These are phyloP conservation scores for Chelonia mydas DNA, from an alignment of 2,797 vertebrate genomes.

Conservation along the genomic window DNA sequence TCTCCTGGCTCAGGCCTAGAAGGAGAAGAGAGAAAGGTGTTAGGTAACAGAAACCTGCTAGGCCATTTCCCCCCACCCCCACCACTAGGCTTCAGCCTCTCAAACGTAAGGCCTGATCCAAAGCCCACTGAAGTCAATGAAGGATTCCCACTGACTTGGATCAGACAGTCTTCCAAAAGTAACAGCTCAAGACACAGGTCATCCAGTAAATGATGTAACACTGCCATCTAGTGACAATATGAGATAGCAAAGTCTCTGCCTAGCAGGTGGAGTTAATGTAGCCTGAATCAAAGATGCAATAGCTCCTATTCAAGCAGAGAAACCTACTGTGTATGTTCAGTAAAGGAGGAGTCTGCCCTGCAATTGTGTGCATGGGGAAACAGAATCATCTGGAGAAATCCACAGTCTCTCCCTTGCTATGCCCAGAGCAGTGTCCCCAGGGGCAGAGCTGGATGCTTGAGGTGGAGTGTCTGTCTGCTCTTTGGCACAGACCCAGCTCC, in stretches of 20 bases:
- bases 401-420: background rate
- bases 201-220: slow-evolving; percentile 43
- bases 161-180: background rate
- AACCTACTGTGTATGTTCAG: background rate
- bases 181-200: background rate
- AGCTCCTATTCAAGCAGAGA: rapidly evolving
- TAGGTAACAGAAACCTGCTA: background rate
- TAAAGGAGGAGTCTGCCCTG: background rate
- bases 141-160: rapidly evolving
- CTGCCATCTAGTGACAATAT: slow-evolving; percentile 61
- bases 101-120: background rate
- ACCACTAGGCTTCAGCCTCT: background rate
- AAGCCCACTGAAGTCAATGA: background rate
- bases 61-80: background rate
- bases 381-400: background rate
- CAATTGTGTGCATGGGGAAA: background rate
- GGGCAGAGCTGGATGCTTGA: background rate
- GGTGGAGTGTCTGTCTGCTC: background rate
- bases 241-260: too few relatives aligned
- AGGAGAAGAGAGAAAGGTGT: background rate
- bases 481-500: background rate
- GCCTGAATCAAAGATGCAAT: background rate
- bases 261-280: background rate
- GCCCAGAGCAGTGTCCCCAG: background rate
- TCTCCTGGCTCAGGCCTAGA: background rate